A percentile compares a stretch with the other conserved stretches of the same genome.
Conservation (phyloP, 2,888 invertebrate species). For the Phaonia tiefii region DNA sequence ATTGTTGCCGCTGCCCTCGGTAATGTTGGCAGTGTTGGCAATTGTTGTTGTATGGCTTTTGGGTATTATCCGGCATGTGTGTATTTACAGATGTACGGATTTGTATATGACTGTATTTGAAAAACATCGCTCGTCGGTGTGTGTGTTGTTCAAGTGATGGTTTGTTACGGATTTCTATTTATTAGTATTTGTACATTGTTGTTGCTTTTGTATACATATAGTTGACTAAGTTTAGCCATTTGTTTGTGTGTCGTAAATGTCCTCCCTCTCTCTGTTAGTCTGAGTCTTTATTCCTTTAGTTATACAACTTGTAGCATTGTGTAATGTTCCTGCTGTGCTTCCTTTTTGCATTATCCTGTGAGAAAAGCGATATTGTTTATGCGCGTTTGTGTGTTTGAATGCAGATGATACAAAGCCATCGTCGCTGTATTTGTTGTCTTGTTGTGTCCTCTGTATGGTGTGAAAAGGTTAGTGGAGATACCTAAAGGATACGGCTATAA, state of each 20-base stretch:
- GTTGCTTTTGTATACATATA: conserved; percentile 30
- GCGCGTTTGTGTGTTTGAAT: neutral
- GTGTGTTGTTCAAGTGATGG: conserved; percentile 42
- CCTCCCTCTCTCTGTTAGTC: conserved; percentile 11
- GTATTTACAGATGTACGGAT: neutral
- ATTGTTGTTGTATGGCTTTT: conserved; percentile 36
- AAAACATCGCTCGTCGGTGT: conserved; percentile 45
- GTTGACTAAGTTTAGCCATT: conserved; percentile 47
- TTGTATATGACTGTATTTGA: conserved; percentile 2
- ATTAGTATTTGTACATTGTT: conserved; percentile 28
- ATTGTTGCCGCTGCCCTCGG: conserved; percentile 34
- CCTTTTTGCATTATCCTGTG: neutral
- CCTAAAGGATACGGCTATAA: too few species aligned
- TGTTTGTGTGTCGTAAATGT: neutral
- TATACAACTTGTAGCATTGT: conserved; percentile 23
- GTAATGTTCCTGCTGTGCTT: conserved; percentile 20
- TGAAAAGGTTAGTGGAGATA: neutral
- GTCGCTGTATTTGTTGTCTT: neutral
- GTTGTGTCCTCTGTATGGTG: neutral
- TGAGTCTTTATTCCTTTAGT: conserved; percentile 20
- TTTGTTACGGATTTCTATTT: conserved; percentile 48
- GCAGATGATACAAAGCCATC: too few species aligned
- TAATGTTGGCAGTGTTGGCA: conserved; percentile 37
- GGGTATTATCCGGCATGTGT: conserved; percentile 7
- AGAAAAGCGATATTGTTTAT: conserved; percentile 23